Conservation (phyloP, 2,113 vertebrate species). For the Galemys pyrenaicus region DNA sequence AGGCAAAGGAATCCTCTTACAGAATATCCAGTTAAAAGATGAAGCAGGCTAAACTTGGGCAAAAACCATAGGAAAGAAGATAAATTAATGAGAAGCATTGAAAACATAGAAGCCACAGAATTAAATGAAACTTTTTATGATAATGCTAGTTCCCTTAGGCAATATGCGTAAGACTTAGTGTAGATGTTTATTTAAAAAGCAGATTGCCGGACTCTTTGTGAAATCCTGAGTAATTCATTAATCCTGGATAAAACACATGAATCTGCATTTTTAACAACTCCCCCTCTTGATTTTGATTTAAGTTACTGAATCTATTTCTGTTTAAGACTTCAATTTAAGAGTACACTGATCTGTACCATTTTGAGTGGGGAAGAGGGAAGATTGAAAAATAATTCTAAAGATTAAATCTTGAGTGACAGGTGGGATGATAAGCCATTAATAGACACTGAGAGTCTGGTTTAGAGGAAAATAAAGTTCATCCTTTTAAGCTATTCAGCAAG, state of each 20-base stretch:
- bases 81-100: conserved; percentile 10
- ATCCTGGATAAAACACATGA: background rate
- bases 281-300: conserved; percentile 16
- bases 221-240: background rate
- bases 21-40: conserved; percentile 45
- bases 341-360: background rate
- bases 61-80: background rate
- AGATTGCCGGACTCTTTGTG: background rate
- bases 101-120: background rate
- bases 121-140: conserved; percentile 47
- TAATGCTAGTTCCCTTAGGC: background rate
- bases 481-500: conserved; percentile 14
- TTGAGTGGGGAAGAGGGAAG: background rate
- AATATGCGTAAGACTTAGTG: background rate
- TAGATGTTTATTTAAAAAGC: conserved; percentile 23
- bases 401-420: conserved; percentile 35
- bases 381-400: conserved; percentile 46
- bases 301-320: conserved; percentile 33
- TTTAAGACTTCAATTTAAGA: conserved; percentile 7
- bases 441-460: conserved; percentile 24
- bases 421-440: conserved; percentile 37
- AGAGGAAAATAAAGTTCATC: conserved; percentile 39
- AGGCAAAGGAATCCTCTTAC: conserved; percentile 62
- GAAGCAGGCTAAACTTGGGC: background rate
- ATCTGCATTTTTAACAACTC: conserved; percentile 3